phyloP scores from a whole-genome alignment of 2,888 invertebrate species.

The Drosophila nr. fundita region DNA sequence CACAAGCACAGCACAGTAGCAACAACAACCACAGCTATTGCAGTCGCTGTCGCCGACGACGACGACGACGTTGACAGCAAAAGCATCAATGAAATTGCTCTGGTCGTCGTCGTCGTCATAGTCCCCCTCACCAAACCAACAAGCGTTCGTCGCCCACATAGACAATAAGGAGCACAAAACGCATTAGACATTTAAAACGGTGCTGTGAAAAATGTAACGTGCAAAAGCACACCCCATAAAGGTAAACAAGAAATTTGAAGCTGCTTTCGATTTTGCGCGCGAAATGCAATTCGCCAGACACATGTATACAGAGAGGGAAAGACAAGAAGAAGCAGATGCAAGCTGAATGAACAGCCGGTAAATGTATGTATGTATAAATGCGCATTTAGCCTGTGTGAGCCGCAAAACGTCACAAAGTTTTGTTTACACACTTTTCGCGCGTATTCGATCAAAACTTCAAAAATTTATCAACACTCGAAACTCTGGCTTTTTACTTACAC shows the following conservation, averaged over 20 bases:
- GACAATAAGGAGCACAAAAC: constrained; percentile 6
- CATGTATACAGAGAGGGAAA: neutral
- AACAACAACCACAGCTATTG: constrained; percentile 13
- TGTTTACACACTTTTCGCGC: constrained; percentile 26
- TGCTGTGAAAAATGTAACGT: constrained; percentile 1
- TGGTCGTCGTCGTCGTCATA: neutral
- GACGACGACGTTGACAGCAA: constrained; percentile 27
- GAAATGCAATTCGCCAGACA: constrained; percentile 42
- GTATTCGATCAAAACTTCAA: neutral
- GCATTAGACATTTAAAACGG: constrained; percentile 1
- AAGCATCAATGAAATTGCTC: constrained; percentile 73
- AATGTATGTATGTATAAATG: constrained; percentile 6
- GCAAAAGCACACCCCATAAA: constrained; percentile 1
- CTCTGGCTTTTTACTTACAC: neutral
- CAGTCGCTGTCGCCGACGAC: neutral
- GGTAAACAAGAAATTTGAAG: constrained; percentile 20
- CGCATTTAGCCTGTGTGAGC: constrained; percentile 2
- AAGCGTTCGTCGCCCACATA: neutral
- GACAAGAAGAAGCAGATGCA: constrained; percentile 18
- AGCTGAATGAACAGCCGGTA: constrained; percentile 34
- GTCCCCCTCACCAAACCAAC: neutral
- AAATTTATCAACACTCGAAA: neutral
- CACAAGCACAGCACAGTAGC: constrained; percentile 8
- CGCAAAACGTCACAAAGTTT: neutral
- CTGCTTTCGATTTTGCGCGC: constrained; percentile 46